phyloP scores from a whole-genome alignment of 2,888 invertebrate species.

The Dynastes tityus region DNA sequence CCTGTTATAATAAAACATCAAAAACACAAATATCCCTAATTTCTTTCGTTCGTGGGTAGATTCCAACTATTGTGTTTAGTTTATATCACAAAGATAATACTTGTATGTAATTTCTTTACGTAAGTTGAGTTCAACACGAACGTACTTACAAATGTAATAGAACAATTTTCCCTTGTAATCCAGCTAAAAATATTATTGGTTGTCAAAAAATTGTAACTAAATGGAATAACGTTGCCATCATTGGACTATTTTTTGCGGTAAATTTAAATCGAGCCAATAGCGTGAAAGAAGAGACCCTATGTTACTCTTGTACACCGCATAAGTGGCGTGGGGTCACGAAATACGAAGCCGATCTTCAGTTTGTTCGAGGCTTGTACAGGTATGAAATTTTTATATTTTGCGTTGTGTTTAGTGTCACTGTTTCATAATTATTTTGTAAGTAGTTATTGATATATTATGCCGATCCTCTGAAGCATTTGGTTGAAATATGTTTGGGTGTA shows the following conservation, averaged over 20 bases:
- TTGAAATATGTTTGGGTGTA: conserved; percentile 60
- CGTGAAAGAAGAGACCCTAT: conserved; percentile 64
- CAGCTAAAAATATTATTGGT: conserved; percentile 68
- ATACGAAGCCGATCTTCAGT: conserved; percentile 77
- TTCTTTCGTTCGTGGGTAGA: conserved; percentile 34
- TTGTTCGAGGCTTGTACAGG: conserved; percentile 74
- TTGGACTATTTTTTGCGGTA: conserved; percentile 76
- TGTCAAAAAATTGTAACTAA: conserved; percentile 73
- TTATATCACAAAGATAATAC: neutral
- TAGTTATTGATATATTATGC: conserved; percentile 65
- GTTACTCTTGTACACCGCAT: conserved; percentile 75
- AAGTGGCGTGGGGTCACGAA: conserved; percentile 78
- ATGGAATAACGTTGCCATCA: conserved; percentile 69
- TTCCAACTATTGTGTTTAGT: neutral
- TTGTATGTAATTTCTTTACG: neutral
- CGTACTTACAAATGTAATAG: conserved; percentile 24
- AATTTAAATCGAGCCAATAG: conserved; percentile 76
- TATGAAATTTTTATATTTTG: conserved; percentile 76
- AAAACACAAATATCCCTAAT: conserved; percentile 53
- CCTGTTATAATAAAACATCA: conserved; percentile 56
- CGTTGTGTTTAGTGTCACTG: conserved; percentile 72
- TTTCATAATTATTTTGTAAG: conserved; percentile 66
- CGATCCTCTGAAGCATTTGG: conserved; percentile 60
- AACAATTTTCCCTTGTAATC: conserved; percentile 62
- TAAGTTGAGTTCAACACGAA: neutral